phyloP scores from a whole-genome alignment of 2,888 invertebrate species.

The Cerceris ruficornis region DNA sequence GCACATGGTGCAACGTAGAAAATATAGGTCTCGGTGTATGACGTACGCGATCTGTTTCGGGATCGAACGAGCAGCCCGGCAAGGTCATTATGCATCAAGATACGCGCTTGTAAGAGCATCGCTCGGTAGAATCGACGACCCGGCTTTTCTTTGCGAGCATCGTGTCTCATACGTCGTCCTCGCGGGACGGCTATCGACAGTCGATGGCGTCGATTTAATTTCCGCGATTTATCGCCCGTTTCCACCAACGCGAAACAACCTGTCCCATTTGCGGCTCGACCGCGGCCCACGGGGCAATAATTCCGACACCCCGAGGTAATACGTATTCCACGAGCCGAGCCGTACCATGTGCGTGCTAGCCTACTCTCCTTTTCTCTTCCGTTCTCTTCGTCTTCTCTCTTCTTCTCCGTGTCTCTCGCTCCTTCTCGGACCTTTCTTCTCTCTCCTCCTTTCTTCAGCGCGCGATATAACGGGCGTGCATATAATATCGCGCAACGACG shows the following conservation, averaged over 20 bases:
- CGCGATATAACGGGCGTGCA: conserved; percentile 49
- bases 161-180: conserved; percentile 44
- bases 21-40: conserved; percentile 5
- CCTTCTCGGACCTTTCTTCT: conserved; percentile 8
- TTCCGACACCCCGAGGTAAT: conserved; percentile 66
- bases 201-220: conserved; percentile 70
- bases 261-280: conserved; percentile 67
- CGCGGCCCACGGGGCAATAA: conserved; percentile 68
- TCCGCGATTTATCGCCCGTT: conserved; percentile 67
- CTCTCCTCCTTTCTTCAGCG: conserved; percentile 27
- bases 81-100: conserved; percentile 35
- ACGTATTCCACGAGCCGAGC: conserved; percentile 54
- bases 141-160: conserved; percentile 42
- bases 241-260: conserved; percentile 69
- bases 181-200: conserved; percentile 54
- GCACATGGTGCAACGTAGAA: neutral
- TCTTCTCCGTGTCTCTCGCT: neutral
- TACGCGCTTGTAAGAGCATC: conserved; percentile 17
- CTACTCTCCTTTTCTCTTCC: conserved; percentile 15
- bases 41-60: conserved; percentile 33
- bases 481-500: conserved; percentile 52
- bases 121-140: conserved; percentile 36
- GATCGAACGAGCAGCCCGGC: conserved; percentile 8
- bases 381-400: neutral
- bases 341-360: conserved; percentile 49